Conservation (phyloP, 2,888 invertebrate genomes). For the Alviniconcha strummeri region DNA sequence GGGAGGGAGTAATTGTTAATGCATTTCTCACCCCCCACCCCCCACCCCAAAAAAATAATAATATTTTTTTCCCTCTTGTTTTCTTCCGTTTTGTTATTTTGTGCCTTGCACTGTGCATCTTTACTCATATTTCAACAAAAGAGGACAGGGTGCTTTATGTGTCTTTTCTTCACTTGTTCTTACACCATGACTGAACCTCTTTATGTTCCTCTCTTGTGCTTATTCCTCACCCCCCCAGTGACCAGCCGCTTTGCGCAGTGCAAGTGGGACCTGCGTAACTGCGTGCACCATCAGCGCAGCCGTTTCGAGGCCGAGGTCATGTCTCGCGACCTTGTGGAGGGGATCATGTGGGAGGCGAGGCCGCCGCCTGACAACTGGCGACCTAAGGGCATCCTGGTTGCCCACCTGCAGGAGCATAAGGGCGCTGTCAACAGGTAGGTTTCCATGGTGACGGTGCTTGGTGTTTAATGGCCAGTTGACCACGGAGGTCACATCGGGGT, state of each 20-base stretch:
- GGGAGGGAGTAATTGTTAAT: too few relatives aligned
- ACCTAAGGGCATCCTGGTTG: constrained; percentile 88
- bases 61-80: neutral
- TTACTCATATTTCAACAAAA: too few relatives aligned
- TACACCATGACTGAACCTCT: too few relatives aligned
- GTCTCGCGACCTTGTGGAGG: constrained; percentile 79
- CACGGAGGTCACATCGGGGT: too few relatives aligned
- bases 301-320: constrained; percentile 83
- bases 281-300: constrained; percentile 86
- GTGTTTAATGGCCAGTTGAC: too few relatives aligned
- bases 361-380: constrained; percentile 80
- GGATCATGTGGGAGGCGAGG: constrained; percentile 68
- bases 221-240: constrained; percentile 67
- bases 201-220: too few relatives aligned
- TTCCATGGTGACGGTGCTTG: too few relatives aligned
- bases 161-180: too few relatives aligned
- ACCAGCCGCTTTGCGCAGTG: constrained; percentile 78
- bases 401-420: constrained; percentile 94
- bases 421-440: constrained; percentile 80
- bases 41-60: too few relatives aligned
- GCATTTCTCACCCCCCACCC: too few relatives aligned
- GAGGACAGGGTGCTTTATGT: too few relatives aligned
- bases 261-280: constrained; percentile 84
- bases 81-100: neutral
- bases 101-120: neutral